A percentile compares a stretch with the other conserved stretches of the same genome.
Evolutionary conservation across 1,140 invertebrate species (phyloP).

Genomic region (Maconellicoccus hirsutus): DNA sequence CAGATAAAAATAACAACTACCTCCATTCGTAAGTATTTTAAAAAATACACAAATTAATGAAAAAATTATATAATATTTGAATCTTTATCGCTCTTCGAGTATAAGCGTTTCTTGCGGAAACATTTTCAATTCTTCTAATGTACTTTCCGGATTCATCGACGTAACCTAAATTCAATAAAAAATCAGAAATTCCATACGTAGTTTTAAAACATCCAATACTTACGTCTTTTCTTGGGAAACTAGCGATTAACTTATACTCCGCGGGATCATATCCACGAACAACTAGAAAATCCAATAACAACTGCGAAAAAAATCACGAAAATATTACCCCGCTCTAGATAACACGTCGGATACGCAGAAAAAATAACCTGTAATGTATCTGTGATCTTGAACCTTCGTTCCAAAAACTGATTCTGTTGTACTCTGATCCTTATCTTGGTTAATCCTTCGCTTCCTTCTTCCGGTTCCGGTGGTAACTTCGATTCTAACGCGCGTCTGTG

Average conservation of each 20-base stretch:
- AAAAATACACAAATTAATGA: conserved; percentile 6
- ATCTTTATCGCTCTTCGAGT: conserved; percentile 70
- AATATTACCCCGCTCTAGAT: background rate
- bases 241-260: conserved; percentile 81
- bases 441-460: conserved; percentile 43
- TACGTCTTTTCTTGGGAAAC: conserved; percentile 85
- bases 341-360: background rate
- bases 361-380: conserved; percentile 48
- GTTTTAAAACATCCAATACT: conserved; percentile 43
- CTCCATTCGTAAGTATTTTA: conserved; percentile 1
- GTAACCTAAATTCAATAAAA: conserved; percentile 52
- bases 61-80: background rate
- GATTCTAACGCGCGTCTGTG: conserved; percentile 44
- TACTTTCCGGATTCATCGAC: conserved; percentile 56
- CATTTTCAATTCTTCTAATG: conserved; percentile 67
- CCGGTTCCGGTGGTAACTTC: conserved; percentile 49
- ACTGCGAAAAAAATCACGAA: conserved; percentile 39
- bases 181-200: too few species aligned
- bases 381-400: conserved; percentile 55
- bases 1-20: conserved; percentile 11
- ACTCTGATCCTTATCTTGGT: conserved; percentile 64
- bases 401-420: conserved; percentile 58
- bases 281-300: conserved; percentile 70
- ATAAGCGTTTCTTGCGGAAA: conserved; percentile 86
- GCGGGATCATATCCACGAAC: conserved; percentile 74